These are phyloP conservation scores for Himalopsyche japonica DNA, from an alignment of 2,888 invertebrate species.

Conservation along the genomic window DNA sequence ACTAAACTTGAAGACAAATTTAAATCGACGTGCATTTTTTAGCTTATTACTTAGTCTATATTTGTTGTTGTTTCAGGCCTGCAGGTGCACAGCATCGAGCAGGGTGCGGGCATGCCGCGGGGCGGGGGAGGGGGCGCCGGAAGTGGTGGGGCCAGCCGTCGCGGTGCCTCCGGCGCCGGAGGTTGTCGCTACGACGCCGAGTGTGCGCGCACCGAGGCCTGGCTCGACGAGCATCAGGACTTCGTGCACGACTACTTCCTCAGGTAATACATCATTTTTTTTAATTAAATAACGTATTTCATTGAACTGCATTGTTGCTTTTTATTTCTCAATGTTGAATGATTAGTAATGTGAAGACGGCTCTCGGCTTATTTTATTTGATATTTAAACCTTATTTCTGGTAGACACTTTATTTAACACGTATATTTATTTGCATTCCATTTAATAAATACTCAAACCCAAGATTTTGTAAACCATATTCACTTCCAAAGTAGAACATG, in stretches of 20 bases:
- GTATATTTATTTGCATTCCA: too few relatives aligned
- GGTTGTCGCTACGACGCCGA: constrained; percentile 76
- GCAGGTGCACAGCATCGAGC: constrained; percentile 84
- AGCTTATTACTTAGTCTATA: background rate
- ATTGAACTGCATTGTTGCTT: background rate
- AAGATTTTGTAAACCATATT: too few relatives aligned
- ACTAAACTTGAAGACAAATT: too few relatives aligned
- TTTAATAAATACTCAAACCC: too few relatives aligned
- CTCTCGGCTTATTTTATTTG: too few relatives aligned
- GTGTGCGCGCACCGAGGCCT: constrained; percentile 88
- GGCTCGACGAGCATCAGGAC: constrained; percentile 96
- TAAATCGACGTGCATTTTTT: too few relatives aligned
- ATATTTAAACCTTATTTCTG: too few relatives aligned
- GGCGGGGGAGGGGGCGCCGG: constrained; percentile 62
- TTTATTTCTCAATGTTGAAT: background rate
- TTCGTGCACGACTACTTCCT: constrained; percentile 94
- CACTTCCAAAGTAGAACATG: too few relatives aligned
- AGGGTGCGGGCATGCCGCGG: constrained; percentile 70
- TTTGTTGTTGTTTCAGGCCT: constrained; percentile 66
- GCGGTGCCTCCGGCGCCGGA: constrained; percentile 51
- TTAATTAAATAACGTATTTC: background rate
- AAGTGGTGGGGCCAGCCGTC: constrained; percentile 65
- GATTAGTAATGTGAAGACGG: background rate
- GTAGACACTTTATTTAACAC: background rate
- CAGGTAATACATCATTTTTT: constrained; percentile 61